These are phyloP conservation scores for Periparus ater DNA, from an alignment of 2,797 vertebrate genomes.

Conservation along the genomic window DNA sequence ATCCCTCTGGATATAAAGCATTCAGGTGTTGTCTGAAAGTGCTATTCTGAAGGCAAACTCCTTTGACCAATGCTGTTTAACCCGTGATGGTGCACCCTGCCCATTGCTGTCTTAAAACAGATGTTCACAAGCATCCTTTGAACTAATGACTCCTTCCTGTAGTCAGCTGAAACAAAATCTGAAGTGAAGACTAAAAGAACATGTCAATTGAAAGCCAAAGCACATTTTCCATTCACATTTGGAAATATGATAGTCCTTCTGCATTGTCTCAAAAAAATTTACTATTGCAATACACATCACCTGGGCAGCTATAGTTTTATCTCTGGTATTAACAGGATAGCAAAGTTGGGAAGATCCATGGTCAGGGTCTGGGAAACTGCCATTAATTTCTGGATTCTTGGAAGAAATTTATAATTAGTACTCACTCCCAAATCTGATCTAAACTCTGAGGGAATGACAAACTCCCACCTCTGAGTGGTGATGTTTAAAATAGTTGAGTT, in stretches of 20 bases:
- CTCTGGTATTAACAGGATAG: neutral
- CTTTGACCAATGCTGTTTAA: accelerated
- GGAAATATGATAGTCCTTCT: neutral
- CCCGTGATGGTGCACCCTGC: neutral
- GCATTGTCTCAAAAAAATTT: neutral
- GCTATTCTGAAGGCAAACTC: neutral
- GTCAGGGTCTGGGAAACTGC: neutral
- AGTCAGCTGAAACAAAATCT: neutral
- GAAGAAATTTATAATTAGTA: neutral
- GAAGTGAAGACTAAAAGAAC: neutral
- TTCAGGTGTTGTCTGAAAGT: neutral
- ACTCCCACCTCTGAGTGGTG: neutral
- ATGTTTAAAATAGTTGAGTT: neutral
- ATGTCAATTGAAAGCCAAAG: neutral
- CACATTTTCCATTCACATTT: neutral
- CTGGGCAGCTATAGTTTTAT: neutral
- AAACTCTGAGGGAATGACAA: neutral
- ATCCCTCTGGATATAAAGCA: neutral
- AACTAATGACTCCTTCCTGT: neutral
- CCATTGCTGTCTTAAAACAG: neutral
- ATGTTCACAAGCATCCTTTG: neutral
- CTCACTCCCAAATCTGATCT: neutral
- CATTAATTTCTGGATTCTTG: neutral
- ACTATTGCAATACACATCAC: neutral
- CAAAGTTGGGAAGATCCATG: neutral